phyloP scores from a whole-genome alignment of 1,140 invertebrate species.

The Myzus persicae region DNA sequence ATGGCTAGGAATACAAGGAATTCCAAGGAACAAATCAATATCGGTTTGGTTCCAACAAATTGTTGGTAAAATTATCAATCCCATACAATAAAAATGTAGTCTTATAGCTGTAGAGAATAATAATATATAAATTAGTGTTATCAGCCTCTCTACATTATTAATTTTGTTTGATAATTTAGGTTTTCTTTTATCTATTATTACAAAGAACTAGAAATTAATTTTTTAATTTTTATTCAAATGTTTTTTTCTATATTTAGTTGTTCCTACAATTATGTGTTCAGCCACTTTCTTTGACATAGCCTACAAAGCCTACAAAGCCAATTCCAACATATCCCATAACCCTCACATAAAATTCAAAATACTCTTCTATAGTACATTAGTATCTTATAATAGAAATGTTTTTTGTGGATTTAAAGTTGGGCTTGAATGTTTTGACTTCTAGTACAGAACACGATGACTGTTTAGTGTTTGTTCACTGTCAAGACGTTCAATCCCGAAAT shows the following conservation, averaged over 20 bases:
- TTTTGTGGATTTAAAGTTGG: constrained; percentile 8
- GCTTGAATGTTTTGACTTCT: constrained; percentile 17
- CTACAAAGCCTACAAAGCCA: background rate
- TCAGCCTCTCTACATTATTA: constrained; percentile 32
- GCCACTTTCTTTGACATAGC: constrained; percentile 16
- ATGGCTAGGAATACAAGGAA: background rate
- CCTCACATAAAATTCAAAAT: background rate
- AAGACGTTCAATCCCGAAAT: constrained; percentile 7
- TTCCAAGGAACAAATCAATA: background rate
- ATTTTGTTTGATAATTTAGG: background rate
- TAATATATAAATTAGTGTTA: background rate
- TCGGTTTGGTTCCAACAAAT: background rate
- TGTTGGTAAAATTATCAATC: background rate
- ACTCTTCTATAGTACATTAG: background rate
- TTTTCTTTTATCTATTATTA: constrained; percentile 3
- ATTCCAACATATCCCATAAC: background rate
- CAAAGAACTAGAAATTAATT: background rate
- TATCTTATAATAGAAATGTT: background rate
- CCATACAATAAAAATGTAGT: background rate
- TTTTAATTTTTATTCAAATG: background rate
- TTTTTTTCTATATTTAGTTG: constrained; percentile 23
- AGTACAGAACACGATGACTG: background rate
- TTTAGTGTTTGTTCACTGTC: background rate
- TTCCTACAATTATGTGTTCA: constrained; percentile 57
- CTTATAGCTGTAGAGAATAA: background rate